These are phyloP conservation scores for Pentalonia nigronervosa DNA, from an alignment of 1,140 invertebrate genomes.

Conservation along the genomic window DNA sequence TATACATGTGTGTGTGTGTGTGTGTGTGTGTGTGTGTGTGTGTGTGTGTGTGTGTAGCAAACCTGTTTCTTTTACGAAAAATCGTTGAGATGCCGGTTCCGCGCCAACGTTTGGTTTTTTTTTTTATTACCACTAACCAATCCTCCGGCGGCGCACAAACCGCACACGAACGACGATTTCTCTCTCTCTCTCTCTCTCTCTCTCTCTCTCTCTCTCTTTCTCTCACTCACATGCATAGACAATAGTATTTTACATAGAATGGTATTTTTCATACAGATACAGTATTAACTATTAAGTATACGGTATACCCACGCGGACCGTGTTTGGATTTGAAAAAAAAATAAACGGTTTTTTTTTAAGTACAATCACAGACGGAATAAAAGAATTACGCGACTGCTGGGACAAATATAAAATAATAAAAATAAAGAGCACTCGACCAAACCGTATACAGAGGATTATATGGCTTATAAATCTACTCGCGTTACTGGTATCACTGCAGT, in stretches of 20 bases:
- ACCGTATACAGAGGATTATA: background rate
- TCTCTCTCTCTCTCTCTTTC: background rate
- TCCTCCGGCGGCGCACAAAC: background rate
- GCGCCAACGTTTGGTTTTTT: constrained; percentile 2
- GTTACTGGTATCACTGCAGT: background rate
- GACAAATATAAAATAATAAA: background rate
- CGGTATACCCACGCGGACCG: background rate
- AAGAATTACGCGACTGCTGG: background rate
- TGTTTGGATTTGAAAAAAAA: background rate
- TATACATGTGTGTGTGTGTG: background rate
- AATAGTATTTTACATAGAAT: background rate
- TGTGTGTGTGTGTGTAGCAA: background rate
- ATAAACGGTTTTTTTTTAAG: background rate
- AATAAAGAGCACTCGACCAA: background rate
- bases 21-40: too few species aligned
- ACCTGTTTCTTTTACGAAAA: constrained; percentile 39
- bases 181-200: background rate
- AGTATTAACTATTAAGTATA: background rate
- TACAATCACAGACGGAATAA: background rate
- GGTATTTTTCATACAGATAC: background rate
- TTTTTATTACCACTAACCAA: background rate
- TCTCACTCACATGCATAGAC: background rate
- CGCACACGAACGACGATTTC: background rate
- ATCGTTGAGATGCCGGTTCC: background rate
- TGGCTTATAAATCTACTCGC: background rate